Percentiles rank a stretch among this genome's conserved stretches.
Evolutionary conservation across 2,888 invertebrate species (phyloP).

Genomic region (Carabus problematicus): DNA sequence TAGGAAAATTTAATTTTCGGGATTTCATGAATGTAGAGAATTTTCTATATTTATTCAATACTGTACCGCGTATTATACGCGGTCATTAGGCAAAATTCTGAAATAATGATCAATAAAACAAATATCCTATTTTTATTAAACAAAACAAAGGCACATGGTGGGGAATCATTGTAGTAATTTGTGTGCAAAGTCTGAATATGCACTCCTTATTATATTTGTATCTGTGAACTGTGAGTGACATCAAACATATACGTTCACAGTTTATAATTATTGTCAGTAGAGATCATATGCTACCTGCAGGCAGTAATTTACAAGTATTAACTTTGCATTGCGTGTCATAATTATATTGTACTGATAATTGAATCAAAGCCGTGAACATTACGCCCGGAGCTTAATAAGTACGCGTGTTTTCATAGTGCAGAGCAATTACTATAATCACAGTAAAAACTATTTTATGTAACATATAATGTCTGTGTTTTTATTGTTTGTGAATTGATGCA

Average conservation of each 20-base stretch:
- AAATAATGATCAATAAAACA: too few relatives aligned
- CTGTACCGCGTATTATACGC: too few relatives aligned
- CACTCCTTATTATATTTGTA: too few relatives aligned
- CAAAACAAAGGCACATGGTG: too few relatives aligned
- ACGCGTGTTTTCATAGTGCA: neutral
- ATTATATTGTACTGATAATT: slow-evolving; percentile 17
- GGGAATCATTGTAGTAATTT: too few relatives aligned
- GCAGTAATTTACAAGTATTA: slow-evolving; percentile 7
- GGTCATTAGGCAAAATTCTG: too few relatives aligned
- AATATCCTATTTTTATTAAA: too few relatives aligned
- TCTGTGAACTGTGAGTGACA: slow-evolving; percentile 6
- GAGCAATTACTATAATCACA: slow-evolving; percentile 10
- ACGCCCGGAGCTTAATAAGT: neutral
- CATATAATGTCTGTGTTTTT: neutral
- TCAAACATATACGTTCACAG: neutral
- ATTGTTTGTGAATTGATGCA: slow-evolving; percentile 2
- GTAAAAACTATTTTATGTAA: slow-evolving; percentile 11
- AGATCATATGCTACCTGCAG: slow-evolving; percentile 7
- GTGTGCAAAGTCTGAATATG: too few relatives aligned
- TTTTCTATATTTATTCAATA: too few relatives aligned
- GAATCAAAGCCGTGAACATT: slow-evolving; percentile 5
- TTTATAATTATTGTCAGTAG: slow-evolving; percentile 12
- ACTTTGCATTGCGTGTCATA: neutral
- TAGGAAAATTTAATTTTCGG: too few relatives aligned
- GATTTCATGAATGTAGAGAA: too few relatives aligned